phyloP scores from a whole-genome alignment of 2,888 invertebrate genomes.

The Campaea margaritaria region DNA sequence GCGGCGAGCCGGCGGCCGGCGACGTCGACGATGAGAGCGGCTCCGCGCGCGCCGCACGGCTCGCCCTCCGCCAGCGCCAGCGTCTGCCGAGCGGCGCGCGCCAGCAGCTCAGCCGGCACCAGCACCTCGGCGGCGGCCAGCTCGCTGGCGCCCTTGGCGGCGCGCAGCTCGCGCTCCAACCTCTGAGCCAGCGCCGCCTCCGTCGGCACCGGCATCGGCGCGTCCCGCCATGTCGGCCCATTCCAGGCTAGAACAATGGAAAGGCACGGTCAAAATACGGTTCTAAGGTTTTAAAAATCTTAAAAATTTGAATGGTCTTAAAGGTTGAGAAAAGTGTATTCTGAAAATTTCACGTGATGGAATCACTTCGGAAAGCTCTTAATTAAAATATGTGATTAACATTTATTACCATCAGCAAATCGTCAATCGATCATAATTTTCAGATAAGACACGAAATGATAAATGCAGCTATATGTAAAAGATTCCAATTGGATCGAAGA shows the following conservation, averaged over 20 bases:
- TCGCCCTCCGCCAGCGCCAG: constrained; percentile 94
- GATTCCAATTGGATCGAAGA: background rate
- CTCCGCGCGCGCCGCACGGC: constrained; percentile 95
- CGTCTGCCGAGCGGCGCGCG: constrained; percentile 91
- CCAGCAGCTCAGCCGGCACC: constrained; percentile 92
- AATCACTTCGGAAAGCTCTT: too few relatives aligned
- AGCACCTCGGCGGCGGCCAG: constrained; percentile 94
- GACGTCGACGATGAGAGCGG: constrained; percentile 93
- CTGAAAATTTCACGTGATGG: too few relatives aligned
- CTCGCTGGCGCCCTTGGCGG: constrained; percentile 91
- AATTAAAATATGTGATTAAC: too few relatives aligned
- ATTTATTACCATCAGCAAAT: background rate
- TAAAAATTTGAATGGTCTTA: too few relatives aligned
- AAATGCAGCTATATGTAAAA: background rate
- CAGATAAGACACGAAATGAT: constrained; percentile 10
- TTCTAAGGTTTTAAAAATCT: too few relatives aligned
- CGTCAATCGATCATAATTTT: background rate
- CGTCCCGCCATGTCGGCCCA: constrained; percentile 79
- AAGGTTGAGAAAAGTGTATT: too few relatives aligned
- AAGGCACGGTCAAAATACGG: constrained; percentile 43
- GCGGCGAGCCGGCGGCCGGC: constrained; percentile 92
- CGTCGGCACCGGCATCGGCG: constrained; percentile 82
- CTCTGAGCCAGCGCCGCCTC: constrained; percentile 89
- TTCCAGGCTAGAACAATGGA: constrained; percentile 73
- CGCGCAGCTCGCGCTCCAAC: constrained; percentile 91